phyloP scores from a whole-genome alignment of 2,888 invertebrate genomes.

The Tribolium freemani region DNA sequence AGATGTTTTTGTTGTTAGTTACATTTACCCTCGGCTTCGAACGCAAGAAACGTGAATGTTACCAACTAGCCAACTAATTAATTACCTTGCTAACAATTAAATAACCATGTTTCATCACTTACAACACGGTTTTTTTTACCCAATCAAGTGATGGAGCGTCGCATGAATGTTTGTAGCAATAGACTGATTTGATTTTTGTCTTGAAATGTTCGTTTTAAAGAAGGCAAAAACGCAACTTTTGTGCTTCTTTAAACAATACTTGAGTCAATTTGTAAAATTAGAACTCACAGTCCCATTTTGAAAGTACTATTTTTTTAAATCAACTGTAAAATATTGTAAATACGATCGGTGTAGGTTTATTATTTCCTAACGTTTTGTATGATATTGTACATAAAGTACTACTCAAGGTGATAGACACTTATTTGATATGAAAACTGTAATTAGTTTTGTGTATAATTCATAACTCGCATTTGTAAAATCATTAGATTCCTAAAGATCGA shows the following conservation, averaged over 20 bases:
- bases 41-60: slow-evolving; percentile 18
- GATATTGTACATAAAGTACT: slow-evolving; percentile 39
- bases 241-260: slow-evolving; percentile 10
- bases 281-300: slow-evolving; percentile 25
- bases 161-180: not conserved
- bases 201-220: slow-evolving; percentile 6
- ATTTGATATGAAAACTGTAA: slow-evolving; percentile 9
- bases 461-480: slow-evolving; percentile 28
- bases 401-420: slow-evolving; percentile 8
- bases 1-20: slow-evolving; percentile 20
- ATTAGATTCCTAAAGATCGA: slow-evolving; percentile 31
- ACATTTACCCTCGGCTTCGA: slow-evolving; percentile 3
- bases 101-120: not conserved
- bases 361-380: slow-evolving; percentile 13
- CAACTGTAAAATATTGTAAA: slow-evolving; percentile 11
- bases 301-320: slow-evolving; percentile 36
- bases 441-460: slow-evolving; percentile 23
- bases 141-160: not conserved
- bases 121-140: too few relatives aligned
- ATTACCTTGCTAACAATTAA: slow-evolving; percentile 9
- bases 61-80: slow-evolving; percentile 19
- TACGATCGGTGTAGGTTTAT: slow-evolving; percentile 5
- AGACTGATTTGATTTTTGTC: not conserved
- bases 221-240: not conserved
- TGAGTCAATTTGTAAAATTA: slow-evolving; percentile 34